A percentile compares a stretch with the other conserved stretches of the same genome.
phyloP scores from a whole-genome alignment of 2,888 invertebrate genomes.

The Hipparchia semele region DNA sequence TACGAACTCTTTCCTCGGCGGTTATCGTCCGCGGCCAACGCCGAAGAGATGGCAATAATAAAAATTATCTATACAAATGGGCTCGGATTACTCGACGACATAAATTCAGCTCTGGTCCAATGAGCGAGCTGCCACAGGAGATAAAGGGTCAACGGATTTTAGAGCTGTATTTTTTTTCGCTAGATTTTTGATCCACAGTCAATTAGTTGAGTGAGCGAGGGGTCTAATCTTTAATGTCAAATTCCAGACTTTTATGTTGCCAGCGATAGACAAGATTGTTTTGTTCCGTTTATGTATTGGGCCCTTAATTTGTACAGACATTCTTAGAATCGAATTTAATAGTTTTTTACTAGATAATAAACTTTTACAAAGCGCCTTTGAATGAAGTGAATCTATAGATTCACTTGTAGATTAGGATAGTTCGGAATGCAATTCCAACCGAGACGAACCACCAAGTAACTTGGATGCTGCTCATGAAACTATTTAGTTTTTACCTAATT shows the following conservation, averaged over 20 bases:
- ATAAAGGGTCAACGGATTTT: constrained; percentile 81
- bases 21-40: constrained; percentile 77
- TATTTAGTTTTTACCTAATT: no score
- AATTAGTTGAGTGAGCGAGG: constrained; percentile 29
- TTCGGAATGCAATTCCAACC: no score
- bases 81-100: constrained; percentile 80
- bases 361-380: no score
- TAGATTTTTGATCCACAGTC: constrained; percentile 50
- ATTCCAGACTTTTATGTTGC: constrained; percentile 20
- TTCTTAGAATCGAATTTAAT: not conserved
- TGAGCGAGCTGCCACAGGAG: constrained; percentile 73
- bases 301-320: not conserved
- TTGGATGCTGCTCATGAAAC: no score
- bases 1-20: constrained; percentile 80
- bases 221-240: constrained; percentile 30
- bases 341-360: no score
- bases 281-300: not conserved
- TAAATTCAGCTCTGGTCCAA: constrained; percentile 81
- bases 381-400: no score
- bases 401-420: no score
- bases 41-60: constrained; percentile 81
- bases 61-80: constrained; percentile 84
- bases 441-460: no score
- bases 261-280: constrained; percentile 3
- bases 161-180: constrained; percentile 64